Evolutionary conservation across 2,888 invertebrate genomes (phyloP), one percentile per base, ranked within the genome.

Genomic region (Chironomus tentans): DNA sequence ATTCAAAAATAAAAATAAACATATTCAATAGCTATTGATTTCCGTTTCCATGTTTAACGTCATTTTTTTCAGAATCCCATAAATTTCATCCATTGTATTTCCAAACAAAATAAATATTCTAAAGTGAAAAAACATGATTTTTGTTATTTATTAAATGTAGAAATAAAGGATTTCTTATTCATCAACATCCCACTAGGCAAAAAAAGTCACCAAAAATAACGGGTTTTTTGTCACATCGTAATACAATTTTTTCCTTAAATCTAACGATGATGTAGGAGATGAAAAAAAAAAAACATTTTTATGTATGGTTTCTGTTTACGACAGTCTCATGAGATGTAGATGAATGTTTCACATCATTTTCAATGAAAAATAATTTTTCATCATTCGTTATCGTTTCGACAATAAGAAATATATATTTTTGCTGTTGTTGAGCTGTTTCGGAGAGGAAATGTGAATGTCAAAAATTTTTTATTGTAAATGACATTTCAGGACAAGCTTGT

Each of bases 291-390:
- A 65, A 10, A 65, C 2, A 1, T 24, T 24, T 65, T 65, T 65
- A 21, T 15, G 56, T 56, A 65, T 21, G 65, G 65, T 65, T 65
- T 65, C 65, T 65, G 65, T 65, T 65, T 65, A 65, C 65, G 65
- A 65, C 65, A 65, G 2, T 24, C 65, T 65, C 22, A 65, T 65
- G 65, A 65, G 65, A 65, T 65, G 65, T 65, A 65, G 65, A 65
- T 65, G 65, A 65, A 65, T 65, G 65, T 24, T 24, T 13, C 65
- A 65, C 65, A 22, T 65, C 65, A 24, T 21, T 65, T 65, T 22
- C 65, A 24, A 24, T 6, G 10, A 65, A 24, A 65, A 65, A 65
- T 21, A 65, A 24, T 65, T 65, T 65, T 65, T 65, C 24, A 21
- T 65, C 21, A 15, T 22, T 21, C 65, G 65, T 65, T 65, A 56